Base-by-base conservation (phyloP, 2,888 invertebrate species). In the Belgica antarctica region DNA sequence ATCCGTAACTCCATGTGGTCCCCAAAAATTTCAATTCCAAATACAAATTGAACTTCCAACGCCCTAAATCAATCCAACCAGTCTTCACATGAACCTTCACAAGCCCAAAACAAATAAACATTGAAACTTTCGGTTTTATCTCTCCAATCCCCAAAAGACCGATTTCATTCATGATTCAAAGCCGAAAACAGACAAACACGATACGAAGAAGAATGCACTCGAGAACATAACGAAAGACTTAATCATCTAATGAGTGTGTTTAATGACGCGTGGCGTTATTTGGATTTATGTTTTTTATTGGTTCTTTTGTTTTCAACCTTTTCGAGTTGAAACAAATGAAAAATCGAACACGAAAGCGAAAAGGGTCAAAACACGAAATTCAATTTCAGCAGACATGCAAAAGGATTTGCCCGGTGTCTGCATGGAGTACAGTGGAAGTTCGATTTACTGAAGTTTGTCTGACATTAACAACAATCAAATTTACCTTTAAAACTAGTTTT, bases 191-290 rank as follows among this genome's bases (percentile, higher is more conserved):
- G 34, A 7, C 34, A 41, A 41, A 41, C 41, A 41, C 12, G 41
- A 41, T 41, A n/a, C 12, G 15, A 41, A 41, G 41, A n/a, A n/a
- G 41, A 41, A 41, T n/a, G 12, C 34, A 31, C 34, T 52, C 17
- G 22, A 52, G 52, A 22, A 31, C 5, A 31, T 31, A 31, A 31
- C 5, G 12, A 52, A 52, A 52, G 52, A 52, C 52, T 52, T 52
- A 52, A 52, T 52, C 52, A 52, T 52, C 52, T 19, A 52, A 52
- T 52, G 52, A 52, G 52, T 52, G 52, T 52, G 52, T 52, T 52
- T 52, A 52, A 52, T 52, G 52, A 52, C 52, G 52, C 52, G 52
- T 52, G 52, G 52, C 52, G 52, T 52, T 52, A 52, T 52, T 52
- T 52, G 52, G 52, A 22, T 52, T 52, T 52, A 52, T 52, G 52